These are phyloP conservation scores for Papilio aristodemus DNA, from an alignment of 1,140 invertebrate species.

Conservation along the genomic window DNA sequence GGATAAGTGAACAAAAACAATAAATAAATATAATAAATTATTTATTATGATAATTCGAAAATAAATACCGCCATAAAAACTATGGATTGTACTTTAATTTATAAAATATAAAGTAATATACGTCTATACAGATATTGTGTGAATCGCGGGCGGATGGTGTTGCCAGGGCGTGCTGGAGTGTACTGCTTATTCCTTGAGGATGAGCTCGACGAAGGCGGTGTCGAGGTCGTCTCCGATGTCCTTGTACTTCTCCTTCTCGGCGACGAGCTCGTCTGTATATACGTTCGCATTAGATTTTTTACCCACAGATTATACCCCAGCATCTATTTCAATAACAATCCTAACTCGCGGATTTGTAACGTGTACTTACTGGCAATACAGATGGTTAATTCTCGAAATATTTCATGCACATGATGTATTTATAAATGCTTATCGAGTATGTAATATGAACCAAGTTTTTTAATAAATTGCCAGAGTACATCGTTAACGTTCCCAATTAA, in stretches of 20 bases:
- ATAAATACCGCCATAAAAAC: slow-evolving; percentile 76
- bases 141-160: slow-evolving; percentile 58
- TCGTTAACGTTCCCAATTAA: not conserved
- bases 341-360: not conserved
- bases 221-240: slow-evolving; percentile 99
- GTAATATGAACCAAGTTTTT: not conserved
- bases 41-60: slow-evolving; percentile 75
- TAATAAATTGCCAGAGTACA: slow-evolving; percentile 19
- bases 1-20: slow-evolving; percentile 11
- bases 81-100: slow-evolving; percentile 73
- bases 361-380: slow-evolving; percentile 24
- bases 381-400: not conserved
- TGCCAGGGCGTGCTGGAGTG: slow-evolving; percentile 38
- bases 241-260: slow-evolving; percentile 99
- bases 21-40: slow-evolving; percentile 66
- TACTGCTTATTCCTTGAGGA: slow-evolving; percentile 82
- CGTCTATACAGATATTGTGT: slow-evolving; percentile 63
- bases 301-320: not conserved
- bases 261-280: slow-evolving; percentile 97
- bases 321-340: not conserved
- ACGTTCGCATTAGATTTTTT: slow-evolving; percentile 31
- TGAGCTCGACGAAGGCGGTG: slow-evolving; percentile 98
- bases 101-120: slow-evolving; percentile 74
- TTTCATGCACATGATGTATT: slow-evolving; percentile 16
- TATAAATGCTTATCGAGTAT: slow-evolving; percentile 2